Evolutionary conservation across 2,797 vertebrate species (phyloP).

Genomic region (Trematomus bernacchii): DNA sequence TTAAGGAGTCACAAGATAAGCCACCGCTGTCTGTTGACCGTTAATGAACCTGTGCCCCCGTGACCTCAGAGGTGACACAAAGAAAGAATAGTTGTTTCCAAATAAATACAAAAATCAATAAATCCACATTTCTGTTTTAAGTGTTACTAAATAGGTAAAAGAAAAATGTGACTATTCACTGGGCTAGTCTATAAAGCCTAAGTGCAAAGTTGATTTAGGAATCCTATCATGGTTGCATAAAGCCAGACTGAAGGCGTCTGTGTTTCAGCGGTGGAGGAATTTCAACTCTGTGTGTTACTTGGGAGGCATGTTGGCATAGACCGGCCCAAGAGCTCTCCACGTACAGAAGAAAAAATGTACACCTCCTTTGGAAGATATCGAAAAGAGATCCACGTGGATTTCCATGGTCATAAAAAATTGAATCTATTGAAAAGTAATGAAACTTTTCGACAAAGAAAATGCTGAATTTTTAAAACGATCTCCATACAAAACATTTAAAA

Average conservation of each 20-base stretch:
- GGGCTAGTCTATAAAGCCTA: background rate
- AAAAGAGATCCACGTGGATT: too few species aligned
- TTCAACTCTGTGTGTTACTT: slow-evolving; percentile 71
- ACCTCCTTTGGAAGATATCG: too few species aligned
- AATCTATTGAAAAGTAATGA: too few species aligned
- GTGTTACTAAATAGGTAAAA: background rate
- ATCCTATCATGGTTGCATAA: slow-evolving; percentile 27
- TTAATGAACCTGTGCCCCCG: background rate
- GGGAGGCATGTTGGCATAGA: slow-evolving; percentile 53
- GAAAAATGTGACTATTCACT: background rate
- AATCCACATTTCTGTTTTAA: background rate
- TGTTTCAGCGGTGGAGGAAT: slow-evolving; percentile 65
- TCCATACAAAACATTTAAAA: too few species aligned
- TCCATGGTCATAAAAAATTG: too few species aligned
- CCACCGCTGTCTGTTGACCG: background rate
- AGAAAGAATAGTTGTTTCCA: background rate
- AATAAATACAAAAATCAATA: background rate
- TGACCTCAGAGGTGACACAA: background rate
- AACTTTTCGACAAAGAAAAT: too few species aligned
- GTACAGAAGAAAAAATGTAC: background rate
- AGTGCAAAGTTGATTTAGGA: slow-evolving; percentile 4
- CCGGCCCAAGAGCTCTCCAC: slow-evolving; percentile 14
- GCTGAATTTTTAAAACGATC: too few species aligned
- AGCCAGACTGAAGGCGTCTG: slow-evolving; percentile 29
- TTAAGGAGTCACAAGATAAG: background rate